phyloP scores from a whole-genome alignment of 2,113 vertebrate species.

The Numida meleagris region DNA sequence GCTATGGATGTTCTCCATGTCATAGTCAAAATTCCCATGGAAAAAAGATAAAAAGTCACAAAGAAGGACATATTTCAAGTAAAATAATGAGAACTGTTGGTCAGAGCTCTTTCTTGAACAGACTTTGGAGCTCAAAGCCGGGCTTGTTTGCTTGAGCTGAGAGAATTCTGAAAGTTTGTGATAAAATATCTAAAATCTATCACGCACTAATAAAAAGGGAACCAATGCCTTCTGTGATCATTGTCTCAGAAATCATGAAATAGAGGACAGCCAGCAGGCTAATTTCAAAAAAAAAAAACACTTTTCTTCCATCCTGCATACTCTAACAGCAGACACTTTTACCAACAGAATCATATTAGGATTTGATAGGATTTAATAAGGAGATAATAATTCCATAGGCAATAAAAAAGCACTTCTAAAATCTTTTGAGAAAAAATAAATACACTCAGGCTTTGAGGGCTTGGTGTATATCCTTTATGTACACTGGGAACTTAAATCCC shows the following conservation, averaged over 20 bases:
- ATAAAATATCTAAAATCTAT: background rate
- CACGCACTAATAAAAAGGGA: background rate
- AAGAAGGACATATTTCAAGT: background rate
- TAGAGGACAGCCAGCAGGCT: background rate
- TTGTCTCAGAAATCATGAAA: background rate
- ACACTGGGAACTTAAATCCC: background rate
- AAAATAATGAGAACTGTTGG: background rate
- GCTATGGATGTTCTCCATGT: background rate
- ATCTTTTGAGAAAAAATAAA: background rate
- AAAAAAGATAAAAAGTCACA: background rate
- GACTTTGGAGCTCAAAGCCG: background rate
- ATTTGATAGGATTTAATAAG: background rate
- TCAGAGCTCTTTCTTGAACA: background rate
- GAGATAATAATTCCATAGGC: background rate
- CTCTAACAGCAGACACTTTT: background rate
- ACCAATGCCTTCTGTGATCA: background rate
- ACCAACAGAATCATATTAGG: background rate
- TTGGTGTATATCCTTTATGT: background rate
- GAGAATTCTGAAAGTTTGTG: background rate
- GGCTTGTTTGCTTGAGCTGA: background rate
- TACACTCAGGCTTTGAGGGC: rapidly evolving
- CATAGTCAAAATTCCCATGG: background rate
- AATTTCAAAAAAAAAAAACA: background rate
- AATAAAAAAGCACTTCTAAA: background rate
- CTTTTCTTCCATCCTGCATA: background rate